phyloP scores from a whole-genome alignment of 2,113 vertebrate genomes.

The Elanus axillaris region DNA sequence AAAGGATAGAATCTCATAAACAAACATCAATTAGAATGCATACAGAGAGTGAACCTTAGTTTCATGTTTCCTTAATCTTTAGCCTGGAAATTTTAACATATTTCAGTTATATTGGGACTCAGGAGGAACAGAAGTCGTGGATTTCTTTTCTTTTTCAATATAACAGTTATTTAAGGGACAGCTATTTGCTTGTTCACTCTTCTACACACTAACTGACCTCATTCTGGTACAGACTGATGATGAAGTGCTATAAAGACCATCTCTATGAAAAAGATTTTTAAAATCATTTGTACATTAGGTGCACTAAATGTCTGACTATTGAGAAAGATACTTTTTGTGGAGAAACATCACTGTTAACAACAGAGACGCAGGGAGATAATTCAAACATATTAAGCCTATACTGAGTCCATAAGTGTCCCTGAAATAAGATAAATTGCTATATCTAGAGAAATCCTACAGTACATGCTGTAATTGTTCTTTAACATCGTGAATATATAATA shows the following conservation, averaged over 20 bases:
- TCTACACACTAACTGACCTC: neutral
- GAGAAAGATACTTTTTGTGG: neutral
- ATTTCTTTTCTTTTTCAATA: neutral
- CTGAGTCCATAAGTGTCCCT: neutral
- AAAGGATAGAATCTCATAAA: neutral
- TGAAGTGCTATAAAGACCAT: neutral
- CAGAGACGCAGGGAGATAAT: neutral
- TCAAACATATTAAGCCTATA: neutral
- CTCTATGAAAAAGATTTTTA: neutral
- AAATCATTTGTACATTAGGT: neutral
- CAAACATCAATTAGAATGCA: neutral
- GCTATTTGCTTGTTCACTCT: neutral
- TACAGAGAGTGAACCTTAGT: neutral
- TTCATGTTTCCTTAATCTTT: neutral
- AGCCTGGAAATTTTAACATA: neutral
- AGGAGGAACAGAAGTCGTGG: fast-evolving
- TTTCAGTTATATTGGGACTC: neutral
- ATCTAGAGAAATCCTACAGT: neutral
- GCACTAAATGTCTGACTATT: neutral
- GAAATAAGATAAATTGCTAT: neutral
- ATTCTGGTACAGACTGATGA: neutral
- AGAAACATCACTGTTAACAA: neutral
- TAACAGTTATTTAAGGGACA: neutral
- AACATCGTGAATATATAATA: neutral
- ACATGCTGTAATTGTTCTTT: neutral